Evolutionary conservation across 2,888 invertebrate genomes (phyloP), one percentile per base, ranked within the genome.

Genomic region (Therioaphis trifolii): DNA sequence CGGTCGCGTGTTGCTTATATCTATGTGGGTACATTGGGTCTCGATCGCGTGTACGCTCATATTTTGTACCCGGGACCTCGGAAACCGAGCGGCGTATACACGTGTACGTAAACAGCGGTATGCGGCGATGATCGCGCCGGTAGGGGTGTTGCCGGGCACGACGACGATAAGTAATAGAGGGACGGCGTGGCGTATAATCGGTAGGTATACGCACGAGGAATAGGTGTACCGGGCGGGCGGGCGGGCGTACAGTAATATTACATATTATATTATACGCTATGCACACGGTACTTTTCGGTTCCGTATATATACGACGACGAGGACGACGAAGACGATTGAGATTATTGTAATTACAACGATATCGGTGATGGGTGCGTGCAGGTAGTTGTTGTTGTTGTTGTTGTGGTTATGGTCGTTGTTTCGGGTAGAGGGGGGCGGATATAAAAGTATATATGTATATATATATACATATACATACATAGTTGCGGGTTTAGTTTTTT

Each of bases 161-260:
- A 80, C 82, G 82, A 49, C 82, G 49, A 82, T 82, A 82, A 82
- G 82, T 82, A 82, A 82, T 74, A 82, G 82, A 72, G 72, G 61
- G 71, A 82, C 72, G 61, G 61, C 58, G 55, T 9, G 18, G 29
- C 68, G 78, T 78, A 55, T 68, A 77, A 78, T 68, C 78, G 78
- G 68, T 55, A 68, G 78, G 55, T 18, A 66, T 12, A 46, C 18
- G 18, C 18, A 21, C 58, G 9, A 7, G 58, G 58, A n/a, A n/a
- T 21, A 35, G 58, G 55, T 55, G 9, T 40, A 43, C n/a, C 1
- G 3, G 68, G 68, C 43, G 61, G 61, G 43, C 68, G 29, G n/a
- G 29, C 27, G 21, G 58, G 71, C n/a, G 7, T 46, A 72, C 72
- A 12, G 29, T 77, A 66, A 66, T 77, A 49, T 29, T 35, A 35